Conservation (phyloP, 2,797 vertebrate genomes). For the Propithecus perrieri region DNA sequence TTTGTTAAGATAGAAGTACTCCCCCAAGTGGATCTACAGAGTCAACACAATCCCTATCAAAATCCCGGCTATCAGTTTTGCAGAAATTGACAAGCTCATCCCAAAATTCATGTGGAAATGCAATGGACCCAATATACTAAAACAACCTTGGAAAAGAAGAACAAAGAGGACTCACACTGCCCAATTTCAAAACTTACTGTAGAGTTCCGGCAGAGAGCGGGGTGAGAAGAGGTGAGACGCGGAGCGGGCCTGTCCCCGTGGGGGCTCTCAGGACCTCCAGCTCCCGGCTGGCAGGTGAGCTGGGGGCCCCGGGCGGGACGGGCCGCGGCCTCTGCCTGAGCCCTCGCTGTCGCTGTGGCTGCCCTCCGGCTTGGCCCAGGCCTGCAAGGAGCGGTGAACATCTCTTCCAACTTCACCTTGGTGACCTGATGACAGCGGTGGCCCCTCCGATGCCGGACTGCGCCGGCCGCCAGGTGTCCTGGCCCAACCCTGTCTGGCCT, state of each 20-base stretch:
- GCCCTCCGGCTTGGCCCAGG: no score
- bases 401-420: background rate
- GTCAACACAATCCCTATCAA: background rate
- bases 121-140: background rate
- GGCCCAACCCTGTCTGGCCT: no score
- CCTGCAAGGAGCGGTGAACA: background rate
- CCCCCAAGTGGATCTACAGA: background rate
- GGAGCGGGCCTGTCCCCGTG: no score
- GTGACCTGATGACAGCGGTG: background rate
- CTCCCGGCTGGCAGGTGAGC: background rate
- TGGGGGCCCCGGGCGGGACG: background rate
- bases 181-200: constrained; percentile 11
- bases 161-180: background rate
- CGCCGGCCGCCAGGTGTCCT: background rate
- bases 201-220: background rate
- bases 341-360: background rate
- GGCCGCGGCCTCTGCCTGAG: background rate
- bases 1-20: background rate
- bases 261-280: background rate
- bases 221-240: background rate
- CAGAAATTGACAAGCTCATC: background rate
- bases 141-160: background rate
- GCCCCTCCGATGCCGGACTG: background rate
- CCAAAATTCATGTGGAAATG: constrained; percentile 20
- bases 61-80: background rate